Evolutionary conservation across 2,797 vertebrate genomes (phyloP).

Genomic region (Pseudochirops cupreus): DNA sequence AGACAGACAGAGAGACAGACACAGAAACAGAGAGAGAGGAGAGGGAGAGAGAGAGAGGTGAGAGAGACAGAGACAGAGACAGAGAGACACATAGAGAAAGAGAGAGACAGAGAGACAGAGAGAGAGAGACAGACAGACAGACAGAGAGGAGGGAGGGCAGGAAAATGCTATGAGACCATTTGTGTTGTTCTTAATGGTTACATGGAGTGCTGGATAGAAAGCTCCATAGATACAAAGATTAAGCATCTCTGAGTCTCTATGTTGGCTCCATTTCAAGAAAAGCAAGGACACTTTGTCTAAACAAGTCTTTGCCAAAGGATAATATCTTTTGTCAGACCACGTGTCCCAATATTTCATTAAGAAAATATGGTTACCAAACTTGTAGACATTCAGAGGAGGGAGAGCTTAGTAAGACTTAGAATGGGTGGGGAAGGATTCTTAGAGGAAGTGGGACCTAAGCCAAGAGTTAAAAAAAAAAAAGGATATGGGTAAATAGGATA

Average conservation of each 20-base stretch:
- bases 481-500: neutral
- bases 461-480: neutral
- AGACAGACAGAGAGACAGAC: neutral
- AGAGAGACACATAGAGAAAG: too few relatives aligned
- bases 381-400: neutral
- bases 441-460: neutral
- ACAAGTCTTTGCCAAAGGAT: neutral
- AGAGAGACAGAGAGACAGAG: too few relatives aligned
- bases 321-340: constrained; percentile 1
- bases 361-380: neutral
- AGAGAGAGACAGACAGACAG: neutral
- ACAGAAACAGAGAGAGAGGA: neutral
- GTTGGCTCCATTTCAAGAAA: neutral
- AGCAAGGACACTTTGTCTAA: constrained; percentile 1
- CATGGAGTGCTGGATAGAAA: neutral
- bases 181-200: neutral
- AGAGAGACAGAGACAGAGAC: neutral
- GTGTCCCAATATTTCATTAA: neutral
- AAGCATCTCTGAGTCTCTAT: neutral
- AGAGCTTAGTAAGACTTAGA: neutral
- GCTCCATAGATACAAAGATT: neutral
- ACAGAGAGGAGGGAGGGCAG: too few relatives aligned
- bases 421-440: neutral
- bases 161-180: neutral
- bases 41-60: neutral